Evolutionary conservation across 1,140 invertebrate genomes (phyloP), one percentile per base, ranked within the genome.

Genomic region (Zophobas morio): DNA sequence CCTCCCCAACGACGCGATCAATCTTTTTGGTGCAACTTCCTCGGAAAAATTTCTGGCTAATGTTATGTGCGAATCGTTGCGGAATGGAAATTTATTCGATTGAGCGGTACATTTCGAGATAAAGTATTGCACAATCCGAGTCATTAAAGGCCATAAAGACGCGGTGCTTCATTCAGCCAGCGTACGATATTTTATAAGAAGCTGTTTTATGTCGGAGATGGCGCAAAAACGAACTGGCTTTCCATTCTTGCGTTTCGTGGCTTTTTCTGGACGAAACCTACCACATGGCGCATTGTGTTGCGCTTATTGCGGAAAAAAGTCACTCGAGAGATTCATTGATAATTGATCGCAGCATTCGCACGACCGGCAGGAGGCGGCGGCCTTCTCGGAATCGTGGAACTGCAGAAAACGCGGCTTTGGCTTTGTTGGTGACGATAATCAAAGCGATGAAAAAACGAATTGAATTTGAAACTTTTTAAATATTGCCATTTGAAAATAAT

Each of bases 161-260:
- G 40, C 56, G 39, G 6, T 54, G 39, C 53, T 46, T 74, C 72
- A 74, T 60, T 74, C 72, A 74, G 37, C 32, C n/a, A 74, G 60
- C 39, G 72, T n/a, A 32, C 49, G 51, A 53, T 56, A 73, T 73
- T 73, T 73, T 73, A 73, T 73, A 73, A 40, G 71, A 74, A 74
- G 35, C 42, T 54, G 47, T 33, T 56, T 56, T 74, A 49, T 54
- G 34, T 5, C 51, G 34, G 51, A 39, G 6, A 8, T 35, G 51
- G 33, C 47, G 70, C 46, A 49, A 72, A 72, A 72, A 72, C 32
- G 32, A n/a, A 66, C 39, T 39, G 39, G 35, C 33, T 60, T 60
- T 32, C 56, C 56, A 39, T 60, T 60, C 56, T 60, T 33, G 56
- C 36, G 56, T 32, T 60, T 60, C 37, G 56, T 60, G n/a, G 35